Base-by-base conservation (phyloP, 2,113 vertebrate species). In the Rhynchopsitta pachyrhyncha region DNA sequence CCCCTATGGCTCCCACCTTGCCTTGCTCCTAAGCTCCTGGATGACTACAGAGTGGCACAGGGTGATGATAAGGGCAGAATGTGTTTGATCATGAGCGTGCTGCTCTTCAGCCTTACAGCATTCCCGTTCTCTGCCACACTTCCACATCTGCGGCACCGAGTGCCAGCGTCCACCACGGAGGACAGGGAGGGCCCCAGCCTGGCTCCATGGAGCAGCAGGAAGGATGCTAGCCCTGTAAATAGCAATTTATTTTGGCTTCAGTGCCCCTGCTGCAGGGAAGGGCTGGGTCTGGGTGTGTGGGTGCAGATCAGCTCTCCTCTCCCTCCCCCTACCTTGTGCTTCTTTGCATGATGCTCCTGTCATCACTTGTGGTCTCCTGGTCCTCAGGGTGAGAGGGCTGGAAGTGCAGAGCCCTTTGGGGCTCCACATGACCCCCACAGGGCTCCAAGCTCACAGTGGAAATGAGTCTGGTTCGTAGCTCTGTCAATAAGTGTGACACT, bases 161-260 rank as follows among this genome's bases (percentile, higher is more conserved):
- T 24, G 57, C 33, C 47, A 37, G 46, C n/a, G 37, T 29, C 62
- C 82, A 27, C 53, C 64, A 46, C 46, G 52, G 44, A 11, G 11
- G 46, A 19, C 42, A 73, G 42, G 22, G 52, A 66, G 57, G 17
- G 44, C 31, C 55, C 27, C 33, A 60, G 42, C 35, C 55, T 81
- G 50, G 42, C 55, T 85, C 28, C 3, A 3, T 33, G 15, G 31
- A 28, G 50, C 46, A 84, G 41, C 41, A 44, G 80, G 55, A 62
- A 88, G 50, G 74, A 70, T 91, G 37, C 17, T 92, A 66, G 82
- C 41, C 13, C 82, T 69, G n/a, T 10, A 93, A 90, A 88, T 86
- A 96, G 84, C 78, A 95, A 94, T 16, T 42, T 1, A 74, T 96
- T 96, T 96, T 64, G 79, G 88, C 86, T 81, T 86, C 90, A 64